Conservation (phyloP, 2,113 vertebrate species). For the Anarrhichthys ocellatus region DNA sequence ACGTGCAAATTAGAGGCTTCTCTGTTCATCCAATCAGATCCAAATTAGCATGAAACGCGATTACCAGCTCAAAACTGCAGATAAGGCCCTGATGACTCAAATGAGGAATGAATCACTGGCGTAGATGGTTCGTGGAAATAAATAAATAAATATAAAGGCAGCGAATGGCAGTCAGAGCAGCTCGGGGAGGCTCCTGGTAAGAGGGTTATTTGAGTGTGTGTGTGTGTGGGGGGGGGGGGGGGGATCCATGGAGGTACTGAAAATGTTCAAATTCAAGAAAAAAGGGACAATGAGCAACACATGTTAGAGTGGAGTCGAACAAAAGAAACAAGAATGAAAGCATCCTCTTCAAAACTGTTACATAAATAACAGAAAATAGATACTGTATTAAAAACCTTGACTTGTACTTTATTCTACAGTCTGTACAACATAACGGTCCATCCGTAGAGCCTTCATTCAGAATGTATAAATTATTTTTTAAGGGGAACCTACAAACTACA, state of each 20-base stretch:
- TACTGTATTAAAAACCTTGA: not conserved
- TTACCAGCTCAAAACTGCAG: slow-evolving; percentile 49
- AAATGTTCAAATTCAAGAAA: not conserved
- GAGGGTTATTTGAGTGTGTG: too few relatives aligned
- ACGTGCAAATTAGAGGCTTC: slow-evolving; percentile 55
- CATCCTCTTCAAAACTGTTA: not conserved
- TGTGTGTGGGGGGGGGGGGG: too few relatives aligned
- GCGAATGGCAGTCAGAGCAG: not conserved
- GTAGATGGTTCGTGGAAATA: slow-evolving; percentile 23
- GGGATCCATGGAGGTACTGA: not conserved
- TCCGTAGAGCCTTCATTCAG: not conserved
- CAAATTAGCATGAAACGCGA: slow-evolving; percentile 61
- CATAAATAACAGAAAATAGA: not conserved
- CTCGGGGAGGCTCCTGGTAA: not conserved
- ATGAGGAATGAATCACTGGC: slow-evolving; percentile 43
- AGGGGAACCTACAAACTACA: not conserved
- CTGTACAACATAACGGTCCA: not conserved
- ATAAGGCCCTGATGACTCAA: slow-evolving; percentile 50
- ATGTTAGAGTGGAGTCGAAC: not conserved
- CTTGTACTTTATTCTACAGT: not conserved
- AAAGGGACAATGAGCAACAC: not conserved
- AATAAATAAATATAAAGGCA: slow-evolving; percentile 37
- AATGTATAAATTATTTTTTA: too few relatives aligned
- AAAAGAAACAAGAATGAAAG: not conserved
- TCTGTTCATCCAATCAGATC: slow-evolving; percentile 62